phyloP scores from a whole-genome alignment of 2,113 vertebrate species.

The Thamnophis sirtalis region DNA sequence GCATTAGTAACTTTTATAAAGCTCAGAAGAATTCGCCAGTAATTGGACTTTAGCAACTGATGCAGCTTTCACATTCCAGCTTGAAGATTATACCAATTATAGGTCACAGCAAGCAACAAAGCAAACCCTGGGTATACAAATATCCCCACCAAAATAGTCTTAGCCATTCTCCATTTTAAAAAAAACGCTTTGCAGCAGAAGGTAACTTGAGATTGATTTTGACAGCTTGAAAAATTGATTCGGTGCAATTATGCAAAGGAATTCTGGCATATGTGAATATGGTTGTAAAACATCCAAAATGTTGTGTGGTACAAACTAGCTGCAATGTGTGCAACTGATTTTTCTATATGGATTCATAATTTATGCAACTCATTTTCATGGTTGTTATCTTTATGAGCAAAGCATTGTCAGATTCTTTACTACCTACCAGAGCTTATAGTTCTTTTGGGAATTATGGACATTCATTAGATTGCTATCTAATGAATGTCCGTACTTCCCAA shows the following conservation, averaged over 20 bases:
- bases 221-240: background rate
- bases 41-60: background rate
- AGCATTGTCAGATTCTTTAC: background rate
- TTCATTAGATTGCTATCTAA: background rate
- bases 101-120: slow-evolving; percentile 23
- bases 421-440: background rate
- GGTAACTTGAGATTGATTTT: slow-evolving; percentile 23
- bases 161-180: slow-evolving; percentile 8
- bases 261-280: background rate
- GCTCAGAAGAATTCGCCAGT: slow-evolving; percentile 36
- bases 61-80: background rate
- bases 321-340: accelerated
- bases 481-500: background rate
- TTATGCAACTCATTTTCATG: accelerated
- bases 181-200: slow-evolving; percentile 27
- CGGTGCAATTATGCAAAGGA: background rate
- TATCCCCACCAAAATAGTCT: slow-evolving; percentile 35
- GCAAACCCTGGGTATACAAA: slow-evolving; percentile 29
- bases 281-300: background rate
- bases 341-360: background rate
- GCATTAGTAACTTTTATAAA: slow-evolving; percentile 70
- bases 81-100: slow-evolving; percentile 47
- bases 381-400: background rate
- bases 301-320: background rate
- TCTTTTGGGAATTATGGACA: too few species aligned